These are phyloP conservation scores for Melipona beecheii DNA, from an alignment of 2,888 invertebrate genomes.

Conservation along the genomic window DNA sequence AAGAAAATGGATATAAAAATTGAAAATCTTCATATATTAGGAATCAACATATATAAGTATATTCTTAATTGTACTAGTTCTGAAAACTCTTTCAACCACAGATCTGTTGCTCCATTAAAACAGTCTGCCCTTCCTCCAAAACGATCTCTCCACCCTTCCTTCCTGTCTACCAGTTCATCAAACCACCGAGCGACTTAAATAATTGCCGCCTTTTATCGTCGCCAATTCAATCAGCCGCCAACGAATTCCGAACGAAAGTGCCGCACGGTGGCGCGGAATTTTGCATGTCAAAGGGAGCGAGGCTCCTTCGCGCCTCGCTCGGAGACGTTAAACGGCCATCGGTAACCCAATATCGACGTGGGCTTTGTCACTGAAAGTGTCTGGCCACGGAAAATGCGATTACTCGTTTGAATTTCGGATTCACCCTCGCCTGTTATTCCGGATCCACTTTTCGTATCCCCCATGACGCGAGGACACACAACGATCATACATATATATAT, in stretches of 20 bases:
- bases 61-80: neutral
- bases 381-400: conserved; percentile 80
- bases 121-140: too few relatives aligned
- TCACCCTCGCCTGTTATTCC: conserved; percentile 82
- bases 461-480: conserved; percentile 76
- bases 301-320: neutral
- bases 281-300: conserved; percentile 28
- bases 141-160: neutral
- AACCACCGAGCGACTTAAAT: neutral
- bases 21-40: too few relatives aligned
- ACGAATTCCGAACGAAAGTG: conserved; percentile 5
- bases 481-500: conserved; percentile 35
- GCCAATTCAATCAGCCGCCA: conserved; percentile 5
- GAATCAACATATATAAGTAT: too few relatives aligned
- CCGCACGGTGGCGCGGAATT: conserved; percentile 12
- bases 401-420: conserved; percentile 80
- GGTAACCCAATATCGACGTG: conserved; percentile 52
- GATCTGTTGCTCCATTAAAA: neutral
- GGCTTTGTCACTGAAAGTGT: conserved; percentile 66
- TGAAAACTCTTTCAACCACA: neutral
- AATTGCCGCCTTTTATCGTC: neutral
- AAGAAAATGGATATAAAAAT: too few relatives aligned
- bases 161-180: neutral
- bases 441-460: conserved; percentile 79
- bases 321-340: conserved; percentile 42